These are phyloP conservation scores for Turdus rufiventris DNA, from an alignment of 2,113 vertebrate genomes.

Conservation along the genomic window DNA sequence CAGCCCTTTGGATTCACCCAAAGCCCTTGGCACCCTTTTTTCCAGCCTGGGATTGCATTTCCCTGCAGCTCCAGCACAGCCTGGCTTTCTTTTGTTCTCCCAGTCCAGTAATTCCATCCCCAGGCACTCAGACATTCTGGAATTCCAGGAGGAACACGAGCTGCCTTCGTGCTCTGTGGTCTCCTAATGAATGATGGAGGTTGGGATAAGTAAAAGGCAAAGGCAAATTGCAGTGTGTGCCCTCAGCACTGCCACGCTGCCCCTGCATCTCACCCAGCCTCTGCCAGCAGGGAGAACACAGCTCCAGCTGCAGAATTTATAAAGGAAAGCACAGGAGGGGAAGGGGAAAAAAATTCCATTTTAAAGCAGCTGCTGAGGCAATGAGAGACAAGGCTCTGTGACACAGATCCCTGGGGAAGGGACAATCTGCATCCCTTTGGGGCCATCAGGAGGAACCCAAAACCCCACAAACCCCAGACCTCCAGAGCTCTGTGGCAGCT, in stretches of 20 bases:
- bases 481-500: neutral
- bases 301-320: conserved; percentile 54
- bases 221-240: neutral
- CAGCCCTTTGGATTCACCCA: neutral
- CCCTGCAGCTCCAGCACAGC: neutral
- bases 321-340: neutral
- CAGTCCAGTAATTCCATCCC: neutral
- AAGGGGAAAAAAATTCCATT: neutral
- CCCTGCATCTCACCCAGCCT: neutral
- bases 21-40: neutral
- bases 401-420: neutral
- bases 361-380: neutral
- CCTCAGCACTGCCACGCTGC: neutral
- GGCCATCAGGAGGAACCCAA: neutral
- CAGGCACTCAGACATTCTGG: neutral
- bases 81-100: neutral
- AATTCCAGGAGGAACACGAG: neutral
- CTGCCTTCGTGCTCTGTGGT: fast-evolving
- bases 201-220: conserved; percentile 10
- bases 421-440: neutral
- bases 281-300: neutral
- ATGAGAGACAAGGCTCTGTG: neutral
- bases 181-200: neutral
- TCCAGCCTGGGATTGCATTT: neutral
- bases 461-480: neutral